Conservation (phyloP, 2,113 vertebrate species). For the Progne subis region DNA sequence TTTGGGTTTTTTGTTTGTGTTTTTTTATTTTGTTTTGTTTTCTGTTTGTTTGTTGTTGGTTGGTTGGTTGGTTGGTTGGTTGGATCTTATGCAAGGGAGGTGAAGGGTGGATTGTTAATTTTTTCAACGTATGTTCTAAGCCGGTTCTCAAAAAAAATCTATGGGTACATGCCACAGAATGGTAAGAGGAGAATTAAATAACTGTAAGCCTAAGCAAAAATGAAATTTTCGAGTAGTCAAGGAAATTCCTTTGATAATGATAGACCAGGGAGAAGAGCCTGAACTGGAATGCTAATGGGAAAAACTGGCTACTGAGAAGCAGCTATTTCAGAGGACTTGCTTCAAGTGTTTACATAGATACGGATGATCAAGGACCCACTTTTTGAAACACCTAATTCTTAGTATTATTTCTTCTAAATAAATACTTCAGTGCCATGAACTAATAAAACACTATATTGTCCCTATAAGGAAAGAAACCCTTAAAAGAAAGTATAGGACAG, state of each 20-base stretch:
- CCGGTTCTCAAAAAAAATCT: not conserved
- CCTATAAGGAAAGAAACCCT: not conserved
- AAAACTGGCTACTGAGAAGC: not conserved
- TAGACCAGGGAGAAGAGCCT: not conserved
- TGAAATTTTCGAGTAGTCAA: not conserved
- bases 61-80: not conserved
- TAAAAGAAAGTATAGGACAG: not conserved
- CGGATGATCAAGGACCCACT: not conserved
- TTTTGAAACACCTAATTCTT: not conserved
- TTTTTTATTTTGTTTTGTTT: too few relatives aligned
- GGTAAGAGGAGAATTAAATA: not conserved
- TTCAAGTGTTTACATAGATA: not conserved
- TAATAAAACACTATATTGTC: not conserved
- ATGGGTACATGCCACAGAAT: rapidly evolving
- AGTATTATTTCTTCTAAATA: not conserved
- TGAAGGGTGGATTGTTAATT: not conserved
- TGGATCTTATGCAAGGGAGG: not conserved
- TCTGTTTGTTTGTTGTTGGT: too few relatives aligned
- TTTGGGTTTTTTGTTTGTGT: too few relatives aligned
- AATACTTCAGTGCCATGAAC: not conserved
- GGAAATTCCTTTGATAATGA: not conserved
- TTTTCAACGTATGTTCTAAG: not conserved
- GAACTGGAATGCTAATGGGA: not conserved
- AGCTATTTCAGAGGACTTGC: not conserved
- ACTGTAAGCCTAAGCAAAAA: not conserved